Evolutionary conservation across 2,888 invertebrate species (phyloP).

Genomic region (Encarsia formosa): DNA sequence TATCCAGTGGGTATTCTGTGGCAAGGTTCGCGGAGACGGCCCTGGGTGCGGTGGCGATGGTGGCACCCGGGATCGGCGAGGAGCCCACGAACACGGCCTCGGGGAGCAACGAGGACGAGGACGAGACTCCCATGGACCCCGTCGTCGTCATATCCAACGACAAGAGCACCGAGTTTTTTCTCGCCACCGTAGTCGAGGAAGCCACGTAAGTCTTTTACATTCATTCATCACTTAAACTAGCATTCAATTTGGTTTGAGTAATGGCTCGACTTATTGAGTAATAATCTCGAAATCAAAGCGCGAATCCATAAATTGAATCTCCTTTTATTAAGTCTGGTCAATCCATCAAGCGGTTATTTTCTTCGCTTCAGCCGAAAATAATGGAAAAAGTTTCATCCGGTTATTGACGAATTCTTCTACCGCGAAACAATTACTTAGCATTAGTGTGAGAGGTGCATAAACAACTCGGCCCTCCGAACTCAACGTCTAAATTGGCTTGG

Average conservation of each 20-base stretch:
- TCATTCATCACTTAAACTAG: background rate
- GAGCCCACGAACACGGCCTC: constrained; percentile 86
- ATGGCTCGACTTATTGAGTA: too few relatives aligned
- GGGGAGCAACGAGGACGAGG: constrained; percentile 83
- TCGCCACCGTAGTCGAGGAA: constrained; percentile 84
- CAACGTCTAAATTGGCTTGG: constrained; percentile 31
- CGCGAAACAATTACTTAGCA: constrained; percentile 8
- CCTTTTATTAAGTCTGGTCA: too few relatives aligned
- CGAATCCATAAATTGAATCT: too few relatives aligned
- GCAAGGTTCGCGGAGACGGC: constrained; percentile 75
- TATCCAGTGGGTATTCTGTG: constrained; percentile 52
- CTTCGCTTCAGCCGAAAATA: too few relatives aligned
- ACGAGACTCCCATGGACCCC: constrained; percentile 54
- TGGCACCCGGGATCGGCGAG: constrained; percentile 66
- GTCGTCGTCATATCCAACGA: constrained; percentile 77
- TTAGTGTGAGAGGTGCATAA: background rate
- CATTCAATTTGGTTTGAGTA: background rate
- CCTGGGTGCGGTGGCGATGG: constrained; percentile 58
- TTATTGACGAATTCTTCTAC: background rate
- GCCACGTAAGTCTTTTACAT: constrained; percentile 62
- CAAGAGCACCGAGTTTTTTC: constrained; percentile 85
- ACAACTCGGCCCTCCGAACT: constrained; percentile 8
- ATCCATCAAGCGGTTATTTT: too few relatives aligned
- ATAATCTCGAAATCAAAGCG: too few relatives aligned
- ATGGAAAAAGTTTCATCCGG: background rate